These are phyloP conservation scores for Pyralis farinalis DNA, from an alignment of 2,888 invertebrate genomes.

Conservation along the genomic window DNA sequence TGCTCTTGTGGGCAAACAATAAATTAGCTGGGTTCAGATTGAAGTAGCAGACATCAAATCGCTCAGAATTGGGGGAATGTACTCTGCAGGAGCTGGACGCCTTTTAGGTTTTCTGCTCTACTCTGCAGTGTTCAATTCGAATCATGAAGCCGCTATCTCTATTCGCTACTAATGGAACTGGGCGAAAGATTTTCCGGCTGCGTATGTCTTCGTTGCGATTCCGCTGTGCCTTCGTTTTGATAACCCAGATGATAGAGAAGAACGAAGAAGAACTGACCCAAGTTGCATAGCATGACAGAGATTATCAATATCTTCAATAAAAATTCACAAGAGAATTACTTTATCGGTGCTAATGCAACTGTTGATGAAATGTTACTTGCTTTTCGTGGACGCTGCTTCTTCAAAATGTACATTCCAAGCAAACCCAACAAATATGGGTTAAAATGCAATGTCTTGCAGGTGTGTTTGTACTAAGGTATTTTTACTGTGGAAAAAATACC, in stretches of 20 bases:
- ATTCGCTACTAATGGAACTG: slow-evolving; percentile 23
- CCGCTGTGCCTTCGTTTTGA: slow-evolving; percentile 22
- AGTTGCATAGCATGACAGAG: slow-evolving; percentile 18
- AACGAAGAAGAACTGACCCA: slow-evolving; percentile 18
- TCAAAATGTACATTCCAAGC: slow-evolving; percentile 23
- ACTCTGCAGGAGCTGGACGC: too few relatives aligned
- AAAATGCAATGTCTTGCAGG: slow-evolving; percentile 16
- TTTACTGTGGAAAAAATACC: slow-evolving; percentile 22
- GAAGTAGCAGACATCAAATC: too few relatives aligned
- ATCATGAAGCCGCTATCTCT: too few relatives aligned
- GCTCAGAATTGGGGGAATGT: too few relatives aligned
- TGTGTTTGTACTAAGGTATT: too few relatives aligned
- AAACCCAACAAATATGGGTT: slow-evolving; percentile 27
- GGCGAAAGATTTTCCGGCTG: slow-evolving; percentile 20
- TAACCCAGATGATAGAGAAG: slow-evolving; percentile 15
- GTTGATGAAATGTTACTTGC: slow-evolving; percentile 24
- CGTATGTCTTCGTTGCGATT: slow-evolving; percentile 19
- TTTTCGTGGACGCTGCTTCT: slow-evolving; percentile 22
- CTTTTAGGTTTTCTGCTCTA: too few relatives aligned
- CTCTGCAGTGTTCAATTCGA: too few relatives aligned
- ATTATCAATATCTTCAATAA: slow-evolving; percentile 17
- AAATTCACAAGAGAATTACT: slow-evolving; percentile 16
- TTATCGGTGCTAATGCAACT: slow-evolving; percentile 14
- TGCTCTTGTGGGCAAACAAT: too few relatives aligned
- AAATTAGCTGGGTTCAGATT: too few relatives aligned